phyloP scores from a whole-genome alignment of 2,888 invertebrate genomes.

The Lutraria lutraria region DNA sequence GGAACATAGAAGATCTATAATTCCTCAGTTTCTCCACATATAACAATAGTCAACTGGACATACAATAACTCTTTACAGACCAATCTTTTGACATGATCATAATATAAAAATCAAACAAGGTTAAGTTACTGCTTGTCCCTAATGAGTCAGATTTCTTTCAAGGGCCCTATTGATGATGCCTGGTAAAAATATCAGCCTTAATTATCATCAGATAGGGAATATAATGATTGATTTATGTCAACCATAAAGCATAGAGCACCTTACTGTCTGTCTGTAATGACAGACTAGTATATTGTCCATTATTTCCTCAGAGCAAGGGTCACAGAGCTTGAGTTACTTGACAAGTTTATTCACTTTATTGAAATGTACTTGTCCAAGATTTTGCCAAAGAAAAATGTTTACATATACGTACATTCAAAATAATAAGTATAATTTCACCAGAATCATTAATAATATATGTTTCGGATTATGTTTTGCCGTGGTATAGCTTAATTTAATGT shows the following conservation, averaged over 20 bases:
- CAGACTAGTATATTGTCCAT: background rate
- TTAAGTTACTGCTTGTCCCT: constrained; percentile 6
- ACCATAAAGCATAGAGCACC: constrained; percentile 1
- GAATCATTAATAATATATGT: too few relatives aligned
- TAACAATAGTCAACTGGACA: background rate
- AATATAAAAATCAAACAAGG: constrained; percentile 16
- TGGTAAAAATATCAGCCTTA: background rate
- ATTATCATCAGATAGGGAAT: constrained; percentile 13
- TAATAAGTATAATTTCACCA: too few relatives aligned
- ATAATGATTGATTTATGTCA: constrained; percentile 20
- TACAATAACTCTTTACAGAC: background rate
- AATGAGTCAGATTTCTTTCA: background rate
- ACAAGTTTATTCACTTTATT: too few relatives aligned
- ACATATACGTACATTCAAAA: too few relatives aligned
- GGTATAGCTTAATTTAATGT: too few relatives aligned
- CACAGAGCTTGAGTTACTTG: too few relatives aligned
- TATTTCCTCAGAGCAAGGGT: too few relatives aligned
- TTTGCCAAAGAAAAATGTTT: too few relatives aligned
- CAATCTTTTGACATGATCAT: background rate
- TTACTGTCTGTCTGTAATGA: background rate
- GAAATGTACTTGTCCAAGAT: too few relatives aligned
- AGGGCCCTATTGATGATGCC: background rate
- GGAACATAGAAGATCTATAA: background rate
- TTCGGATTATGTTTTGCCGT: too few relatives aligned
- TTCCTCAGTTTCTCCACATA: background rate